Evolutionary conservation across 2,113 vertebrate species (phyloP).

Genomic region (Hyperoodon ampullatus): DNA sequence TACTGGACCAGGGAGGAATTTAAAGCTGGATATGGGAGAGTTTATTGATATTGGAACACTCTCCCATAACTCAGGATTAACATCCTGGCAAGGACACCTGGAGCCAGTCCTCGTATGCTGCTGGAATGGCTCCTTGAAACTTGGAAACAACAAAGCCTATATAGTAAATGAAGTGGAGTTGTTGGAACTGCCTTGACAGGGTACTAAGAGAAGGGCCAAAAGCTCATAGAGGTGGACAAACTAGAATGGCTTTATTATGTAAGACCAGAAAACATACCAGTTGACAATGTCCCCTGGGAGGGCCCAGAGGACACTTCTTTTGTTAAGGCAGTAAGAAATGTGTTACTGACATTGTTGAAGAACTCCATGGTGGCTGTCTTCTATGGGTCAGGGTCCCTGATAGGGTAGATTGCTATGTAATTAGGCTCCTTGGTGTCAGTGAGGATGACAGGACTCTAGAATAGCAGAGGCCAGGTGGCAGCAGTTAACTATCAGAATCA

Average conservation of each 20-base stretch:
- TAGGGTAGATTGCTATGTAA: neutral
- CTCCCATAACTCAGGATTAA: constrained; percentile 50
- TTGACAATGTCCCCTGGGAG: neutral
- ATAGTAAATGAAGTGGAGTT: constrained; percentile 39
- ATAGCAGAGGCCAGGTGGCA: neutral
- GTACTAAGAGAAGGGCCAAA: neutral
- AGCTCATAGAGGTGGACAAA: neutral
- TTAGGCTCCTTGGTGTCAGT: neutral
- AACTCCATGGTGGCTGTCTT: neutral
- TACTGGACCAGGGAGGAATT: neutral
- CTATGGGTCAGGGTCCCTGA: neutral
- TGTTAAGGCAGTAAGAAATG: constrained; percentile 13
- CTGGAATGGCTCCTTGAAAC: constrained; percentile 15
- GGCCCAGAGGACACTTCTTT: neutral
- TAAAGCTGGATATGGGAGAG: neutral
- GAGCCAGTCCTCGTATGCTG: constrained; percentile 15
- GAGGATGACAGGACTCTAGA: neutral
- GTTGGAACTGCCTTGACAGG: constrained; percentile 40
- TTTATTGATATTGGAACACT: neutral
- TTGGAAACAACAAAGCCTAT: constrained; percentile 34
- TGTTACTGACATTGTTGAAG: neutral
- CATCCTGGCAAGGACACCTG: constrained; percentile 25
- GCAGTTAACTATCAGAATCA: constrained; percentile 38
- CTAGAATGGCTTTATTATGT: neutral
- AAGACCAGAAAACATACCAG: neutral